Evolutionary conservation across 1,140 invertebrate genomes (phyloP), one percentile per base, ranked within the genome.

Genomic region (Drosophila pallidifrons): DNA sequence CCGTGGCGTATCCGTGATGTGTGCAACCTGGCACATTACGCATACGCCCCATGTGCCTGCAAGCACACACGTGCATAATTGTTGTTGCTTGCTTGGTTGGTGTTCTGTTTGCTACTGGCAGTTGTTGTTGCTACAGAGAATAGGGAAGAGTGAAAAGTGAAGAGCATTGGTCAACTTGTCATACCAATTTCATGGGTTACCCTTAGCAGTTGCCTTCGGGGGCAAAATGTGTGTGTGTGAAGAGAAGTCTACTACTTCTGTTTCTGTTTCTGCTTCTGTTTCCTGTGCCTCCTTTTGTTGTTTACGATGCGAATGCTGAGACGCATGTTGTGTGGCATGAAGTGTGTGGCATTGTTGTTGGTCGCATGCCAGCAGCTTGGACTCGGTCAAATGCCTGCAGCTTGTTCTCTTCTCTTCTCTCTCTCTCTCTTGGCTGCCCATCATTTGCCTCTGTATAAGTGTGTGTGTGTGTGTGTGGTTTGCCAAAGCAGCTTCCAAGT

Each of bases 401-500:
- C 66, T 72, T 45, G 43, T 60, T 65, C 13, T 52, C 46, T 47
- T 5, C 41, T 13, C 41, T 6, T 10, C 55, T 20, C 51, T 45
- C 20, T n/a, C 16, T 16, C 32, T 41, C 47, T 25, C 38, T 35
- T 74, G 51, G 20, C 13, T 47, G 47, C 61, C 55, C 5, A 6
- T 32, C 30, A 32, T 6, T 7, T 32, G 30, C 30, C 5, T 7
- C 1, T 32, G 5, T 32, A 8, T 32, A 25, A 25, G 58, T 51
- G 43, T 46, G 55, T 76, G 32, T 43, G 32, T 43, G 25, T 71
- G 38, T 35, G 43, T 71, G 49, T 57, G 47, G 79, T 32, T 61
- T 75, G 80, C 76, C 81, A 75, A 82, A 79, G 81, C 76, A 83
- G 74, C 66, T 83, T 83, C 54, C 81, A 73, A 83, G 45, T 77